Conservation (phyloP, 1,140 invertebrate genomes). For the Lordiphosa clarofinis region DNA sequence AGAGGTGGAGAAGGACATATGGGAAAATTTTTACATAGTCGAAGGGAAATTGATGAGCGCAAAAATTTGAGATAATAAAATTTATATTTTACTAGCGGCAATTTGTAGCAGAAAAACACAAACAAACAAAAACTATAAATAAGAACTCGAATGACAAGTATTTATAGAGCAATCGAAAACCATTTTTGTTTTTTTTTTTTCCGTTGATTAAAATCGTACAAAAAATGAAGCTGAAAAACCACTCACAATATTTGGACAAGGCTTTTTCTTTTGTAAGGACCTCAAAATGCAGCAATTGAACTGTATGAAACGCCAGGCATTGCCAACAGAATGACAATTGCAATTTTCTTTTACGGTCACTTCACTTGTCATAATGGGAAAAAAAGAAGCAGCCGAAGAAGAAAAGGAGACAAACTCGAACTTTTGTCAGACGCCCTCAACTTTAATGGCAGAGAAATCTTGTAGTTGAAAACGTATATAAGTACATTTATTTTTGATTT, state of each 20-base stretch:
- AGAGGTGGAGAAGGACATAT: not conserved
- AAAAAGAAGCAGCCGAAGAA: constrained; percentile 21
- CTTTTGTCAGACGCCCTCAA: no score
- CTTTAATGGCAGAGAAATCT: not conserved
- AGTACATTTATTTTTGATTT: no score
- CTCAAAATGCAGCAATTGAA: constrained; percentile 54
- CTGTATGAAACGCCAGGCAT: constrained; percentile 46
- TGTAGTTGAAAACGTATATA: no score
- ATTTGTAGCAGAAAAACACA: constrained; percentile 28
- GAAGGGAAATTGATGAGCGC: constrained; percentile 61
- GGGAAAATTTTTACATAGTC: constrained; percentile 3
- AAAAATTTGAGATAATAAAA: constrained; percentile 68
- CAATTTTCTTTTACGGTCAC: constrained; percentile 52
- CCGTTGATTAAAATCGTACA: constrained; percentile 5
- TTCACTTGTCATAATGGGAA: constrained; percentile 66
- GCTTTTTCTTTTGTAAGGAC: constrained; percentile 30
- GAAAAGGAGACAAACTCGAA: constrained; percentile 5
- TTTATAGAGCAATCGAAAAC: constrained; percentile 69
- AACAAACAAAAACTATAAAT: constrained; percentile 23
- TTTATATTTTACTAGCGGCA: constrained; percentile 45
- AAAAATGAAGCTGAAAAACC: constrained; percentile 5
- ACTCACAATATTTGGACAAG: constrained; percentile 13
- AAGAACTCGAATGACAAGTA: constrained; percentile 51
- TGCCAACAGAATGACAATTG: constrained; percentile 72
- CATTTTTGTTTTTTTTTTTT: constrained; percentile 5